Conservation (phyloP, 1,140 invertebrate genomes). For the Oryctes rhinoceros region DNA sequence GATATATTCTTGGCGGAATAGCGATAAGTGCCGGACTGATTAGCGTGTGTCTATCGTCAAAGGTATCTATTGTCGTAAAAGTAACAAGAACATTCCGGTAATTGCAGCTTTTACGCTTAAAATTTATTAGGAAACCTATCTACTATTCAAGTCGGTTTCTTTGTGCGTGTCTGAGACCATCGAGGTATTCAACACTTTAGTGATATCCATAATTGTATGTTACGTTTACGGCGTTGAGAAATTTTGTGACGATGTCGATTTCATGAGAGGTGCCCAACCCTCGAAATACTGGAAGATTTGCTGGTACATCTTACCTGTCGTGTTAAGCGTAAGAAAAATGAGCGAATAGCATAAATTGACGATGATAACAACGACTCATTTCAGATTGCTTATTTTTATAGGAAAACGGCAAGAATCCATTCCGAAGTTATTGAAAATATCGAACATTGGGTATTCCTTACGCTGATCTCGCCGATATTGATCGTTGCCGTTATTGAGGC, state of each 20-base stretch:
- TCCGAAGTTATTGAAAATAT: not conserved
- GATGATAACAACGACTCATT: not conserved
- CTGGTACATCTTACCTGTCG: slow-evolving; percentile 31
- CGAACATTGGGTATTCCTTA: not conserved
- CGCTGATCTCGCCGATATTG: not conserved
- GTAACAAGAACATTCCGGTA: not conserved
- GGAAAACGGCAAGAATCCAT: not conserved
- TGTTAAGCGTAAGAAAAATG: not conserved
- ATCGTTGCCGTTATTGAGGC: not conserved
- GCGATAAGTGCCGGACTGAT: not conserved
- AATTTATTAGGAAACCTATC: not conserved
- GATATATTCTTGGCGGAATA: slow-evolving; percentile 2
- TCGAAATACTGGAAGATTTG: slow-evolving; percentile 40
- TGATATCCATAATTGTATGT: slow-evolving; percentile 24
- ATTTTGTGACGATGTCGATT: slow-evolving; percentile 42
- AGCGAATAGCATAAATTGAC: not conserved
- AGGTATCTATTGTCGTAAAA: not conserved
- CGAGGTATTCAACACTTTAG: not conserved
- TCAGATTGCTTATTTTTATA: not conserved
- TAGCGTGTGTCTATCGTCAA: not conserved
- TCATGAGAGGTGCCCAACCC: slow-evolving; percentile 33
- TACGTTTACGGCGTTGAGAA: slow-evolving; percentile 39
- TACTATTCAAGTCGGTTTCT: not conserved
- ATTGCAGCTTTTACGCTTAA: not conserved
- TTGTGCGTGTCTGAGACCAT: not conserved